Conservation (phyloP, 2,888 invertebrate genomes). For the Melolontha melolontha region DNA sequence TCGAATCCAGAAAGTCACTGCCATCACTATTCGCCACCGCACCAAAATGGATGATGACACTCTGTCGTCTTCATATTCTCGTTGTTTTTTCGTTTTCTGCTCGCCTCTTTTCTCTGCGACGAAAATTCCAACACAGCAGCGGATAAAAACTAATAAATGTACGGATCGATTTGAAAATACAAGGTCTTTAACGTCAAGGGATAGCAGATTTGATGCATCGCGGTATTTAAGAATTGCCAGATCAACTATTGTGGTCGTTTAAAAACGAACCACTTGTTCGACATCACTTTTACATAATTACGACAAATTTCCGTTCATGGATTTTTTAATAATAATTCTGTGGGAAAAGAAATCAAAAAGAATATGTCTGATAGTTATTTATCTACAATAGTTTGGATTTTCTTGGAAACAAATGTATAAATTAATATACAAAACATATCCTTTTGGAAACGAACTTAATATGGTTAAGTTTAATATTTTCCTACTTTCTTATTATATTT, state of each 20-base stretch:
- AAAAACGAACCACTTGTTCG: not conserved
- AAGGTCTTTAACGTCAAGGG: constrained; percentile 37
- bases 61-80: constrained; percentile 37
- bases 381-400: no score
- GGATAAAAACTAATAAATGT: constrained; percentile 45
- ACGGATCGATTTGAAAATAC: constrained; percentile 42
- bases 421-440: no score
- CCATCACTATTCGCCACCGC: constrained; percentile 4
- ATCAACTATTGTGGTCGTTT: no score
- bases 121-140: constrained; percentile 35
- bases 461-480: no score
- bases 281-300: constrained; percentile 7
- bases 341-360: not conserved
- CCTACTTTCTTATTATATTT: no score
- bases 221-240: not conserved
- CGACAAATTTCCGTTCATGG: not conserved
- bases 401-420: no score
- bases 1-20: constrained; percentile 43
- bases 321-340: not conserved
- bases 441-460: no score
- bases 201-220: constrained; percentile 22
- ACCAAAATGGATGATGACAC: constrained; percentile 44
- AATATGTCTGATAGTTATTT: no score
- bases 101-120: constrained; percentile 16
- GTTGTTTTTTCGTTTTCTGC: constrained; percentile 18